These are phyloP conservation scores for Pontoporia blainvillei DNA, from an alignment of 2,113 vertebrate genomes.

Conservation along the genomic window DNA sequence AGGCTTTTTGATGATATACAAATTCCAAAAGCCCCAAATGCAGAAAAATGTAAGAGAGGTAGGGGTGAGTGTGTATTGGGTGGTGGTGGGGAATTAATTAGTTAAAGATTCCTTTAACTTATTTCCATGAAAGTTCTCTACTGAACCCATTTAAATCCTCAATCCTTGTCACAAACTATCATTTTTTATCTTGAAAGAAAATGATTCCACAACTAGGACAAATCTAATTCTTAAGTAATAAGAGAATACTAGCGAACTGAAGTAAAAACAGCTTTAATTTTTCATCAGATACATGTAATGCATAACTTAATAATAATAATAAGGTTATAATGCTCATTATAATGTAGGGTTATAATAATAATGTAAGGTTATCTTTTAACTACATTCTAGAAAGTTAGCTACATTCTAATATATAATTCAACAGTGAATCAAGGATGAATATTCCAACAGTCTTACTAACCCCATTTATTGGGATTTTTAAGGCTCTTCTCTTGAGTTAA, in stretches of 20 bases:
- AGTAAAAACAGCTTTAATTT: conserved; percentile 10
- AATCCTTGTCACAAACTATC: background rate
- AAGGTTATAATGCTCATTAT: background rate
- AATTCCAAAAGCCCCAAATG: conserved; percentile 53
- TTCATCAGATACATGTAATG: background rate
- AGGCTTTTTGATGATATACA: conserved; percentile 43
- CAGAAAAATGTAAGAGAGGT: conserved; percentile 34
- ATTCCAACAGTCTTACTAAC: background rate
- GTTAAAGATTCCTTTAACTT: background rate
- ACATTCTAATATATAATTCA: background rate
- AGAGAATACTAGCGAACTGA: background rate
- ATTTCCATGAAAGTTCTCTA: background rate
- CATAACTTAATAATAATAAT: background rate
- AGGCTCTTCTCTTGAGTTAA: background rate
- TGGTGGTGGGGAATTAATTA: background rate
- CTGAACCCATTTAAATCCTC: background rate
- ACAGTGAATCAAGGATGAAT: background rate
- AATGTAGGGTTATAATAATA: background rate
- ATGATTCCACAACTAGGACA: background rate
- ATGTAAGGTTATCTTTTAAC: conserved; percentile 1
- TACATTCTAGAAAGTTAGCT: background rate
- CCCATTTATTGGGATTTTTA: background rate
- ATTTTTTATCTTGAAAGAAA: background rate
- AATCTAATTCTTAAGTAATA: conserved; percentile 17
- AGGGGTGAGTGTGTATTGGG: background rate